Evolutionary conservation across 2,797 vertebrate genomes (phyloP).

Genomic region (Bradypodion ventrale): DNA sequence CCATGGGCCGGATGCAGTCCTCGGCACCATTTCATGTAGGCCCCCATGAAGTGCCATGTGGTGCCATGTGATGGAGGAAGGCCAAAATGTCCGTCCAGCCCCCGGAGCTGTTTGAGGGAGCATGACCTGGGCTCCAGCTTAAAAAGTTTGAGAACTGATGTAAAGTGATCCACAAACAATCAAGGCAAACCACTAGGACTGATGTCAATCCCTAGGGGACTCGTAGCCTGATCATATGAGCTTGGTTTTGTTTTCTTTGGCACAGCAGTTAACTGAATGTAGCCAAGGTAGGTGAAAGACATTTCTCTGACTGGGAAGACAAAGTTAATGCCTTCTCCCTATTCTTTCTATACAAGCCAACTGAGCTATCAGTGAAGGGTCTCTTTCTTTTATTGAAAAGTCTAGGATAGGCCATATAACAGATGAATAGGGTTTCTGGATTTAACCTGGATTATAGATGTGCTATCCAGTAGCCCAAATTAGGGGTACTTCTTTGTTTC

Average conservation of each 20-base stretch:
- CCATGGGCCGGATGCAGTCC: too few relatives aligned
- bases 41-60: too few relatives aligned
- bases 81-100: too few relatives aligned
- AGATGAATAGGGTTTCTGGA: neutral
- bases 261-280: neutral
- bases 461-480: too few relatives aligned
- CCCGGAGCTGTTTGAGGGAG: too few relatives aligned
- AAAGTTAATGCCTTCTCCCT: neutral
- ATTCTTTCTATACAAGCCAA: neutral
- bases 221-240: slow-evolving; percentile 28
- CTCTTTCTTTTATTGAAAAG: neutral
- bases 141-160: too few relatives aligned
- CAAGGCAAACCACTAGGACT: neutral
- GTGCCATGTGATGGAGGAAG: too few relatives aligned
- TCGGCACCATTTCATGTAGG: too few relatives aligned
- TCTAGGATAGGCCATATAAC: neutral
- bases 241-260: neutral
- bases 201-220: neutral
- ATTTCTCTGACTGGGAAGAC: neutral
- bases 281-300: neutral
- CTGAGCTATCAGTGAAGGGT: neutral
- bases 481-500: too few relatives aligned
- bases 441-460: too few relatives aligned
- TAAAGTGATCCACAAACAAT: slow-evolving; percentile 38
- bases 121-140: too few relatives aligned